Base-by-base conservation (phyloP, 2,113 vertebrate species). In the Cromileptes altivelis region DNA sequence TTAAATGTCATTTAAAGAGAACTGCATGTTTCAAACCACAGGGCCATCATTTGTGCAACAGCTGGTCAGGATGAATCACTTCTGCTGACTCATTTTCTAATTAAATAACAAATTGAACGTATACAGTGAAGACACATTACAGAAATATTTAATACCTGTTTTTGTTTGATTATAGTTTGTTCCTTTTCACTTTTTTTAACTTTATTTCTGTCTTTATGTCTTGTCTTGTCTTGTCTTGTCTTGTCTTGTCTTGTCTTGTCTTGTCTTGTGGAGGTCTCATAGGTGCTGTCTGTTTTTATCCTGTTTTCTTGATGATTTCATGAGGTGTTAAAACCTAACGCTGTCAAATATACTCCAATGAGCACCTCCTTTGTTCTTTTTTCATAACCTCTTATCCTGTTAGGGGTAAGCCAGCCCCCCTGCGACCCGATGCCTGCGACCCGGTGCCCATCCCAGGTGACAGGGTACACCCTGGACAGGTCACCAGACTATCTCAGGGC, bases 1-100 rank as follows among this genome's bases (percentile, higher is more conserved):
- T 79, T 50, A 62, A 37, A 79, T 27, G 62, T 57, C 42, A 70
- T 9, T 64, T 37, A 74, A 63, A 63, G 62, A 67, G 6, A 47
- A 62, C 50, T 21, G 49, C 60, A 80, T 65, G 47, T 56, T 53
- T 73, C 18, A 78, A 75, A 53, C 72, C 14, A 27, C 10, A 50
- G 45, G 52, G 33, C 4, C 21, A 23, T 57, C 63, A 62, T 65
- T 75, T n/a, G 49, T 4, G 5, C 14, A 57, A n/a, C 64, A 78
- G 33, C 58, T 64, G 49, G 7, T n/a, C 1, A 71, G 25, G 67
- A 50, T 58, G 11, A 85, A 67, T 70, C 11, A 65, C 53, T 64
- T 23, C 14, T 12, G 2, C 12, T 61, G 40, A 69, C 25, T 70
- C 2, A 27, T 8, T 25, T 21, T 37, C 0, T 30, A 56, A 62